Evolutionary conservation across 2,797 vertebrate genomes (phyloP).

Genomic region (Astyanax mexicanus): DNA sequence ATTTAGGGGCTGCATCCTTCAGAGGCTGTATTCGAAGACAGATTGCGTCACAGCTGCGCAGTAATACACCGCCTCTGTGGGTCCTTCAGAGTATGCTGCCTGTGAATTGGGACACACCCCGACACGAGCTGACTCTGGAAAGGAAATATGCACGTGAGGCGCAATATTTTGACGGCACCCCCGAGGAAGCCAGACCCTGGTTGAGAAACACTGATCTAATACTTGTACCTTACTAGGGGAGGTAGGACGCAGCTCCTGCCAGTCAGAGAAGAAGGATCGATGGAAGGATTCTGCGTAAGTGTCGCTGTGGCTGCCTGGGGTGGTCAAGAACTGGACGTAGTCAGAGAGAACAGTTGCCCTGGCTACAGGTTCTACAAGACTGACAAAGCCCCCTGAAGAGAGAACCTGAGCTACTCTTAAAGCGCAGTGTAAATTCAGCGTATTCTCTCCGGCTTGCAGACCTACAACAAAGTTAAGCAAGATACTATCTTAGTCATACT

Average conservation of each 20-base stretch:
- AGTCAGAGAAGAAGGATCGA: constrained; percentile 73
- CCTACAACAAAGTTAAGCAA: constrained; percentile 56
- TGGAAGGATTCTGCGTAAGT: constrained; percentile 77
- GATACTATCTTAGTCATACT: too few relatives aligned
- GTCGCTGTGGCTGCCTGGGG: constrained; percentile 65
- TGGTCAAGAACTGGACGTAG: constrained; percentile 73
- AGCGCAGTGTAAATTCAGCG: constrained; percentile 72
- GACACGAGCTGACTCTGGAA: too few relatives aligned
- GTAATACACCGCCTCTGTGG: too few relatives aligned
- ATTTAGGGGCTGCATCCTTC: too few relatives aligned
- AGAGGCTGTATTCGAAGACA: too few relatives aligned
- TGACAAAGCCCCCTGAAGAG: background rate
- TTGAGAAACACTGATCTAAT: too few relatives aligned
- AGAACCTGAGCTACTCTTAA: constrained; percentile 60
- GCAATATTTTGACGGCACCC: too few relatives aligned
- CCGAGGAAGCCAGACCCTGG: too few relatives aligned
- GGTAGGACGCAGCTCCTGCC: constrained; percentile 62
- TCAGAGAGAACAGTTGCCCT: constrained; percentile 66
- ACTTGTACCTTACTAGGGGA: constrained; percentile 55
- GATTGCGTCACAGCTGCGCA: too few relatives aligned
- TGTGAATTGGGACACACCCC: too few relatives aligned
- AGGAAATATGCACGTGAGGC: too few relatives aligned
- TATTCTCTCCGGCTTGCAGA: constrained; percentile 71
- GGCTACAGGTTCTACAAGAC: constrained; percentile 50
- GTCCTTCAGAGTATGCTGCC: too few relatives aligned